Evolutionary conservation across 2,888 invertebrate genomes (phyloP).

Genomic region (Campoplex capitator): DNA sequence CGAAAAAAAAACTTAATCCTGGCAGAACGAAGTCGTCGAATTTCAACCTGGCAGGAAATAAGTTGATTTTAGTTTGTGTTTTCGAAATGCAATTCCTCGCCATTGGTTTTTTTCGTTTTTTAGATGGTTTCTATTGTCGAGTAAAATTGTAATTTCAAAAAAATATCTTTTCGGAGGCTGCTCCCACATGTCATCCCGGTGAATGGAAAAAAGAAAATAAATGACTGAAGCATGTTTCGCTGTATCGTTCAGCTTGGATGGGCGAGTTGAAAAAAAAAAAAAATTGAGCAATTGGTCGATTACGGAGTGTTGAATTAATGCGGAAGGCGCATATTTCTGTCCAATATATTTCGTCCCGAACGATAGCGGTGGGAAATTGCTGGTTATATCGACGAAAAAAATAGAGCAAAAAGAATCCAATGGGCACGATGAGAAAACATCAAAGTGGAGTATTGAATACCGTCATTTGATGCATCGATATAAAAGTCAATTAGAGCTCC

Average conservation of each 20-base stretch:
- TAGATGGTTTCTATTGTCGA: neutral
- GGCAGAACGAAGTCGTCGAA: too few species aligned
- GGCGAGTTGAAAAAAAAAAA: neutral
- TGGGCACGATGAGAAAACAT: neutral
- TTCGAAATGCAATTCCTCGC: neutral
- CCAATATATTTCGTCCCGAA: neutral
- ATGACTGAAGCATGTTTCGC: neutral
- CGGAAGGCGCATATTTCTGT: neutral
- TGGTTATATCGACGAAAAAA: neutral
- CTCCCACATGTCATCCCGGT: too few species aligned
- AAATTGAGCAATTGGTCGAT: neutral
- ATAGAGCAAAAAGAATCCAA: neutral
- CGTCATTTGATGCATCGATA: conserved; percentile 14
- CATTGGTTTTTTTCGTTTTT: too few species aligned
- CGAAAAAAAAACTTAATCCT: neutral
- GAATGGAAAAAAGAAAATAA: neutral
- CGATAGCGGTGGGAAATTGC: neutral
- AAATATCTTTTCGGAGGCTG: neutral
- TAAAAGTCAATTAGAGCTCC: conserved; percentile 16
- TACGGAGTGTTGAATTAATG: neutral
- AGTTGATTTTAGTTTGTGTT: neutral
- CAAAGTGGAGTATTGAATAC: conserved; percentile 29
- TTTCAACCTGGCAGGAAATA: neutral
- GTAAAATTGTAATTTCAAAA: neutral
- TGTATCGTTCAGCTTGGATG: neutral